These are phyloP conservation scores for Akabosia matsudoensis DNA, from an alignment of 1,140 invertebrate genomes.

Conservation along the genomic window DNA sequence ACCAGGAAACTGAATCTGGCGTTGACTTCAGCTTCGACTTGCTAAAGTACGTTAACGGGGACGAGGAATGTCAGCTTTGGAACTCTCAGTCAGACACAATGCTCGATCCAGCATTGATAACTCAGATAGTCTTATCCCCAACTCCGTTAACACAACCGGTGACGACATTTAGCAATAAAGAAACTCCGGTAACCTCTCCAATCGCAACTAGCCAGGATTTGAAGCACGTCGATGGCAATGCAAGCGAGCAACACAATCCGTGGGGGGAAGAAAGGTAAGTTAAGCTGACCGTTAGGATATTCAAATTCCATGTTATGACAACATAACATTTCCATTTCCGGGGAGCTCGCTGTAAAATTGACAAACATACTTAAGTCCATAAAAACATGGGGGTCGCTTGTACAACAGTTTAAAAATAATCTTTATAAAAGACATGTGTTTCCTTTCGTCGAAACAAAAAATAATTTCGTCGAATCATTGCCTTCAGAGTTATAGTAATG, in stretches of 20 bases:
- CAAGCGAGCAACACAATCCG: not conserved
- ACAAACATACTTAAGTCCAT: too few relatives aligned
- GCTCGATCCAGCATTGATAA: constrained; percentile 14
- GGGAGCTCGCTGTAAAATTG: too few relatives aligned
- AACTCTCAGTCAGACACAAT: not conserved
- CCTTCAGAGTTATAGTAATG: too few relatives aligned
- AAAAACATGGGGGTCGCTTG: too few relatives aligned
- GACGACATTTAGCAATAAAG: not conserved
- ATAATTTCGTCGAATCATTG: too few relatives aligned
- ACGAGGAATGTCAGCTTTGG: not conserved
- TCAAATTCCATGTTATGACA: too few relatives aligned
- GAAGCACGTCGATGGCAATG: not conserved
- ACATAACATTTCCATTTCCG: too few relatives aligned
- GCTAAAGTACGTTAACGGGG: not conserved
- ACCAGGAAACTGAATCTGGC: constrained; percentile 7
- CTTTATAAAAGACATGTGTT: too few relatives aligned
- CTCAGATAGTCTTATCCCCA: not conserved
- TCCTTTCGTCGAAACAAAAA: too few relatives aligned
- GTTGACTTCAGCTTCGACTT: constrained; percentile 8
- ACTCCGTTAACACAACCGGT: not conserved
- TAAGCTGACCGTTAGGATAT: too few relatives aligned
- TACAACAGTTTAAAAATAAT: too few relatives aligned
- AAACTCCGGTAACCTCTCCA: not conserved
- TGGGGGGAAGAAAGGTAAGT: constrained; percentile 3
- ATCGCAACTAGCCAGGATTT: not conserved